Conservation (phyloP, 2,888 invertebrate genomes). For the Luperina nickerlii region DNA sequence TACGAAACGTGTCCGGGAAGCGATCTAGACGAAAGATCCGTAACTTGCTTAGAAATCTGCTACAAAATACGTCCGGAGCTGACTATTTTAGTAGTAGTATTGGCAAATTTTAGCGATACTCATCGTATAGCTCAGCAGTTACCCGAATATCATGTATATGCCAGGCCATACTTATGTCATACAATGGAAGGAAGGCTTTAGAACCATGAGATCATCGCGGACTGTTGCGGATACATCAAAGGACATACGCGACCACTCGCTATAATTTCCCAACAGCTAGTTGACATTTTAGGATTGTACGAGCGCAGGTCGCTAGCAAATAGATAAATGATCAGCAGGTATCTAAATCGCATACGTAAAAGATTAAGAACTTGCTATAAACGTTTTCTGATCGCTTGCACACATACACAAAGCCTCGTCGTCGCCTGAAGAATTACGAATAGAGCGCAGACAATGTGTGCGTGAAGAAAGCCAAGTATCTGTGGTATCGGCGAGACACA, state of each 20-base stretch:
- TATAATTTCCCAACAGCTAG: conserved; percentile 24
- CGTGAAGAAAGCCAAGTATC: conserved; percentile 35
- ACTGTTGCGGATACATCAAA: conserved; percentile 22
- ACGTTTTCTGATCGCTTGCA: background rate
- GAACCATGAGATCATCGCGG: conserved; percentile 40
- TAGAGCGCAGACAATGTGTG: background rate
- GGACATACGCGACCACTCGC: conserved; percentile 33
- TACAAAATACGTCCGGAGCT: background rate
- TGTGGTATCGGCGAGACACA: conserved; percentile 57
- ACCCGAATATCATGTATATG: conserved; percentile 17
- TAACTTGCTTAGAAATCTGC: conserved; percentile 19
- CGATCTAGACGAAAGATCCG: conserved; percentile 32
- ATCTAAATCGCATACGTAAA: background rate
- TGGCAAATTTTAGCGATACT: background rate
- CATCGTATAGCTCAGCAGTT: conserved; percentile 8
- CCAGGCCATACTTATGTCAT: conserved; percentile 9
- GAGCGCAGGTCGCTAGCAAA: background rate
- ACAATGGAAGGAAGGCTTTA: conserved; percentile 36
- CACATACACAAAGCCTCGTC: background rate
- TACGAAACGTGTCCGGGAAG: conserved; percentile 54
- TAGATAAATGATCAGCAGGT: background rate
- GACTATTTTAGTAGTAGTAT: background rate
- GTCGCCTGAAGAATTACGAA: conserved; percentile 11
- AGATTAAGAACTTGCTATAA: background rate
- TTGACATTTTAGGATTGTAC: conserved; percentile 19